Evolutionary conservation across 2,113 vertebrate species (phyloP).

Genomic region (Amphiprion ocellaris): DNA sequence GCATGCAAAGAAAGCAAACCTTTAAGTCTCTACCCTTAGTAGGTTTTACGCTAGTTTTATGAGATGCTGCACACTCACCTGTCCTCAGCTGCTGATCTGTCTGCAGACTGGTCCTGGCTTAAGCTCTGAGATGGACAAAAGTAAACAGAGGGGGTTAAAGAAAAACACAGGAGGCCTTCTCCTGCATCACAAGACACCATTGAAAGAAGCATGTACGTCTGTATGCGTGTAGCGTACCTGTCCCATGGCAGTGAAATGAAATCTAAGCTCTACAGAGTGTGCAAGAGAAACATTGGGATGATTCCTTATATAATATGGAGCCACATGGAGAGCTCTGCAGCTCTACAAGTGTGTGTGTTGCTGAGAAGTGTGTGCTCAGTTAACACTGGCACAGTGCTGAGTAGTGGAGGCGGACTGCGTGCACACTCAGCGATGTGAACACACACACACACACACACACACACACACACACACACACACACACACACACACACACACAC

Average conservation of each 20-base stretch:
- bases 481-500: no score
- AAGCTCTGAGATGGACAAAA: constrained; percentile 67
- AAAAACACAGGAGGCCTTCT: constrained; percentile 30
- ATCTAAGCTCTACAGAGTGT: constrained; percentile 48
- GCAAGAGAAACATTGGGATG: constrained; percentile 45
- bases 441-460: background rate
- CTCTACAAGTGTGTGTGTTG: constrained; percentile 34
- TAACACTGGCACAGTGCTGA: constrained; percentile 59
- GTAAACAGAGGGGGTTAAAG: constrained; percentile 23
- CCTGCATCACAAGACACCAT: constrained; percentile 31
- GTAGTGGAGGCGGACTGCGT: constrained; percentile 71
- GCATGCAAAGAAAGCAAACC: background rate
- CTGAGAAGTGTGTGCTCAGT: constrained; percentile 54
- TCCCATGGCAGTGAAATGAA: constrained; percentile 63
- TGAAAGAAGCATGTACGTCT: constrained; percentile 13
- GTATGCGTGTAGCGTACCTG: constrained; percentile 64
- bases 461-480: no score
- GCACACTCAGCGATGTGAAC: constrained; percentile 36
- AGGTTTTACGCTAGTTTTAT: background rate
- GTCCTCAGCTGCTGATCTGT: constrained; percentile 69
- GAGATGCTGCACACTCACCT: constrained; percentile 59
- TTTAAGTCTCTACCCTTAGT: background rate
- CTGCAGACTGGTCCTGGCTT: constrained; percentile 63
- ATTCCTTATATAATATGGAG: constrained; percentile 79
- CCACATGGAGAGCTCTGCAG: constrained; percentile 64